phyloP scores from a whole-genome alignment of 2,113 vertebrate genomes.

The Rhinopithecus roxellana region DNA sequence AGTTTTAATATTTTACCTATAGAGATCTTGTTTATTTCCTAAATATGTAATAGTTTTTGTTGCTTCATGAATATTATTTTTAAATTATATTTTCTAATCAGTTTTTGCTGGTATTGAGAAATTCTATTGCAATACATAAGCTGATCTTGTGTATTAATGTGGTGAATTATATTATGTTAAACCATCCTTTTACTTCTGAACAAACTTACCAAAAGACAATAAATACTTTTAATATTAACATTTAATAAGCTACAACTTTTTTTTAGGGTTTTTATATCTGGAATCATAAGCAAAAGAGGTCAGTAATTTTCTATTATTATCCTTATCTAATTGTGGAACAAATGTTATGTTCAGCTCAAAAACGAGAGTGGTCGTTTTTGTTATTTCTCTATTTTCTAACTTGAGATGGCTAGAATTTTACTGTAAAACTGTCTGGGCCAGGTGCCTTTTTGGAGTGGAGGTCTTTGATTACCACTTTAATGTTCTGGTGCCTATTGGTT shows the following conservation, averaged over 20 bases:
- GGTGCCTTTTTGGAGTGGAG: neutral
- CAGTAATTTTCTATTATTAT: constrained; percentile 7
- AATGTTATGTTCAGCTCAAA: neutral
- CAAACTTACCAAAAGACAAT: neutral
- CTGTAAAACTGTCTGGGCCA: neutral
- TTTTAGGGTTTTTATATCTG: neutral
- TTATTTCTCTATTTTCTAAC: neutral
- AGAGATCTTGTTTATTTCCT: neutral
- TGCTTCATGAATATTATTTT: neutral
- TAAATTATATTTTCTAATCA: neutral
- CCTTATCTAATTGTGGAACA: neutral
- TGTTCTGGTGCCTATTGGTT: neutral
- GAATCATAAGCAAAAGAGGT: neutral
- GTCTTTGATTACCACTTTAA: neutral
- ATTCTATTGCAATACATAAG: neutral
- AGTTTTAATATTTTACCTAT: neutral
- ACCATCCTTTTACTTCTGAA: neutral
- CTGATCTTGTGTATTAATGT: neutral
- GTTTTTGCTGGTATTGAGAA: neutral
- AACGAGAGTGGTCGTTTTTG: neutral
- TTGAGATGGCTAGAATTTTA: neutral
- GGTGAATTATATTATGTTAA: neutral
- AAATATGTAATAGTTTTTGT: neutral
- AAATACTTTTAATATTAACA: neutral
- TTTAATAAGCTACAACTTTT: neutral